These are phyloP conservation scores for Okapia johnstoni DNA, from an alignment of 2,113 vertebrate genomes.

Conservation along the genomic window DNA sequence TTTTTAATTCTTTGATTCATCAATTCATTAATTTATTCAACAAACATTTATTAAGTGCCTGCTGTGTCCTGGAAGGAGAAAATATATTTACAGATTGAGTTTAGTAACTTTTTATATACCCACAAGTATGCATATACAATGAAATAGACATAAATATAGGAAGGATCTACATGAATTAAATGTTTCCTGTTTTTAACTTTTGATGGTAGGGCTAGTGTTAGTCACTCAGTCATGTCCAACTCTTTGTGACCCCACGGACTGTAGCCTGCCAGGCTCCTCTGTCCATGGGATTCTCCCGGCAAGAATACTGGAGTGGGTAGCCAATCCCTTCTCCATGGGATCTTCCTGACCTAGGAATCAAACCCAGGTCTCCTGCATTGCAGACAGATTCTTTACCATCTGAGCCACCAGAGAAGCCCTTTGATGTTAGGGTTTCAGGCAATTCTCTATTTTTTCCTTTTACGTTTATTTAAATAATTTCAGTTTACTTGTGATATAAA, in stretches of 20 bases:
- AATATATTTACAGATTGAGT: not conserved
- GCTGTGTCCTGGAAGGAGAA: not conserved
- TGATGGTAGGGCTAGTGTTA: not conserved
- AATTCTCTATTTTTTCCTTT: not conserved
- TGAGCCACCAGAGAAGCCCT: not conserved
- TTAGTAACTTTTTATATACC: not conserved
- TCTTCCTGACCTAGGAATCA: not conserved
- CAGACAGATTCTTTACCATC: not conserved
- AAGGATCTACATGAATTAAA: not conserved
- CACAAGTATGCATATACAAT: not conserved
- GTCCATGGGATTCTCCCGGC: not conserved
- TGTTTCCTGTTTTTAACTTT: not conserved
- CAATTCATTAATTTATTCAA: not conserved
- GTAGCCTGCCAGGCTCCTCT: not conserved
- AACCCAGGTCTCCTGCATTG: not conserved
- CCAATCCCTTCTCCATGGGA: not conserved
- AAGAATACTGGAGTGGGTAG: not conserved
- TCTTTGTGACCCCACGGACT: not conserved
- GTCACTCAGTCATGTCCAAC: rapidly evolving
- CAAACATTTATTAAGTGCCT: not conserved
- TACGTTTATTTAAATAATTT: not conserved
- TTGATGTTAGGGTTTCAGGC: not conserved
- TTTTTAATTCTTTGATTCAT: not conserved
- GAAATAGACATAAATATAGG: not conserved
- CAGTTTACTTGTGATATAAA: not conserved